A percentile compares a stretch with the other conserved stretches of the same genome.
These are phyloP conservation scores for Dipodomys ordii DNA, from an alignment of 2,113 vertebrate genomes.

Conservation along the genomic window DNA sequence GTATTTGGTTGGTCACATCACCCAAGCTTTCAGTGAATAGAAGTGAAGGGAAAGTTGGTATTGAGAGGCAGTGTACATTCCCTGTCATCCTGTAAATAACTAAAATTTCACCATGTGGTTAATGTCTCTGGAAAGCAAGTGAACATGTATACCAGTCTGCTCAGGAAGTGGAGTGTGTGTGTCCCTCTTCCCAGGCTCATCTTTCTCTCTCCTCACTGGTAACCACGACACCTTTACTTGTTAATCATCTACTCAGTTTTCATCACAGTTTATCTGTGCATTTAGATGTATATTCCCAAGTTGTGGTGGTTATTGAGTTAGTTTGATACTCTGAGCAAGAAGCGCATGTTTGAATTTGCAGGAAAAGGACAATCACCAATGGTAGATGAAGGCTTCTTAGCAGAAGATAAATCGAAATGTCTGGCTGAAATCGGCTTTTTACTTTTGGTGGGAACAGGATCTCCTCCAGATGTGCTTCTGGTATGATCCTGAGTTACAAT, in stretches of 20 bases:
- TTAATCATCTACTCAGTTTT: neutral
- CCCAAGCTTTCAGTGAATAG: neutral
- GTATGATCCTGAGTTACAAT: neutral
- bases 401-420: too few relatives aligned
- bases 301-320: neutral
- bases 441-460: neutral
- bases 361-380: too few relatives aligned
- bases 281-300: neutral
- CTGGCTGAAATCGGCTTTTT: neutral
- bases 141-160: too few relatives aligned
- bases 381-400: neutral
- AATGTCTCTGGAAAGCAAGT: too few relatives aligned
- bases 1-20: neutral
- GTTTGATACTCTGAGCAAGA: neutral
- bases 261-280: neutral
- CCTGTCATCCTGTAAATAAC: neutral
- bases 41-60: neutral
- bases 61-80: too few relatives aligned
- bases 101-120: too few relatives aligned
- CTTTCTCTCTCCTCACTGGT: neutral
- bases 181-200: too few relatives aligned
- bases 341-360: neutral
- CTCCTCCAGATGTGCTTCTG: neutral
- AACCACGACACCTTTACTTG: neutral
- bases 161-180: neutral